Evolutionary conservation across 2,888 invertebrate genomes (phyloP).

Genomic region (Luperina nickerlii): DNA sequence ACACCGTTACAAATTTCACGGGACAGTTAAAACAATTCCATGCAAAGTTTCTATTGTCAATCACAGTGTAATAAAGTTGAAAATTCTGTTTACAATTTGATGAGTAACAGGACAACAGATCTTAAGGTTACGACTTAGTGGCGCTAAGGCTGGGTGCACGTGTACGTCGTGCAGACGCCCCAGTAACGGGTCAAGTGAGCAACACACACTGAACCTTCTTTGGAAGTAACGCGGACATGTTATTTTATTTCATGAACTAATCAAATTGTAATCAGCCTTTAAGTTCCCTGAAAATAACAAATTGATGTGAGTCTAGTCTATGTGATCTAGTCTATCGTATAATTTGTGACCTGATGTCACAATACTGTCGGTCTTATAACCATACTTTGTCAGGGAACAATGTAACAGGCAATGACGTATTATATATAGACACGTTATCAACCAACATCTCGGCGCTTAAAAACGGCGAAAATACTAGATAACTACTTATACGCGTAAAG

Average conservation of each 20-base stretch:
- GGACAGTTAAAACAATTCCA: conserved; percentile 23
- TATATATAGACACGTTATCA: no score
- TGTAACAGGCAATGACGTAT: no score
- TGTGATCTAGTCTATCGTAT: no score
- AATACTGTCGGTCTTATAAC: not conserved
- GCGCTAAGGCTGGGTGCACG: not conserved
- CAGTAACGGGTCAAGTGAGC: not conserved
- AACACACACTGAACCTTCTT: not conserved
- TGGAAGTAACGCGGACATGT: not conserved
- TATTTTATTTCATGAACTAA: not conserved
- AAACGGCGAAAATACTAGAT: no score
- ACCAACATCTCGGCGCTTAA: no score
- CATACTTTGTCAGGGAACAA: not conserved
- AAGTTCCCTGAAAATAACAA: conserved; percentile 3
- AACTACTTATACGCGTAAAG: no score
- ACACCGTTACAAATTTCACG: conserved; percentile 56
- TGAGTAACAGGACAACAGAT: not conserved
- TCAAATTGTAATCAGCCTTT: conserved; percentile 13
- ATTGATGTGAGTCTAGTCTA: not conserved
- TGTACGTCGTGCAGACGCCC: no score
- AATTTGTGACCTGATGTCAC: not conserved
- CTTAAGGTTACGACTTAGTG: no score
- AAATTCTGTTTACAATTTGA: conserved; percentile 8
- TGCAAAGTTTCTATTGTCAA: conserved; percentile 43
- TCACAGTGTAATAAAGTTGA: conserved; percentile 26